Base-by-base conservation (phyloP, 2,888 invertebrate species). In the Epistrophe eligans region DNA sequence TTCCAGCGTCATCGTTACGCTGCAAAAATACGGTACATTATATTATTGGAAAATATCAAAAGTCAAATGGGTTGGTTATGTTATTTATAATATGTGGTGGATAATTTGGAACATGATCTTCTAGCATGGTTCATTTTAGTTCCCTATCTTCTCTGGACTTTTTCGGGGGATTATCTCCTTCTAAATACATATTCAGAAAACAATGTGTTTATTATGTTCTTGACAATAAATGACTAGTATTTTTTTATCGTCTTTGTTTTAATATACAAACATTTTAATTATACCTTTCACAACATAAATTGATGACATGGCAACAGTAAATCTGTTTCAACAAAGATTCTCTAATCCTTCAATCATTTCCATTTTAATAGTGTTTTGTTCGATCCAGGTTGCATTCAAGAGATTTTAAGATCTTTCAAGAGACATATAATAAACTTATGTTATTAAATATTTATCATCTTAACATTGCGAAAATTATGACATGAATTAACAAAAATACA, bases 61-160 rank as follows among this genome's bases (percentile, higher is more conserved):
- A 72, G 58, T 32, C 55, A 73, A 80, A 72, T 62, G 7, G 60
- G 62, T 32, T 73, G 67, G 66, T 19, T 38, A 35, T n/a, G 28
- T 15, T 19, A 24, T 24, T n/a, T 38, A 13, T 76, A 7, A 32
- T 24, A 24, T 24, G 64, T 45, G 48, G 62, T 43, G 15, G 24
- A 62, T 62, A 73, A 67, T 85, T 43, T 70, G 81, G 50, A 85
- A 85, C 73, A 28, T 73, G 77, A 80, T 80, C 76, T 55, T 67
- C 50, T 52, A 24, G 11, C 50, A 40, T 38, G 19, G 8, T 11
- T 52, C 15, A 52, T 52, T 38, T 35, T 67, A 24, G 24, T 38
- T 28, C 40, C 45, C 28, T 64, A 19, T 38, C 19, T 24, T 24
- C 19, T 24, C 15, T 38, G 52, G 50, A 60, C 48, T 66, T 50